Conservation (phyloP, 2,888 invertebrate genomes). For the Volucella inanis region DNA sequence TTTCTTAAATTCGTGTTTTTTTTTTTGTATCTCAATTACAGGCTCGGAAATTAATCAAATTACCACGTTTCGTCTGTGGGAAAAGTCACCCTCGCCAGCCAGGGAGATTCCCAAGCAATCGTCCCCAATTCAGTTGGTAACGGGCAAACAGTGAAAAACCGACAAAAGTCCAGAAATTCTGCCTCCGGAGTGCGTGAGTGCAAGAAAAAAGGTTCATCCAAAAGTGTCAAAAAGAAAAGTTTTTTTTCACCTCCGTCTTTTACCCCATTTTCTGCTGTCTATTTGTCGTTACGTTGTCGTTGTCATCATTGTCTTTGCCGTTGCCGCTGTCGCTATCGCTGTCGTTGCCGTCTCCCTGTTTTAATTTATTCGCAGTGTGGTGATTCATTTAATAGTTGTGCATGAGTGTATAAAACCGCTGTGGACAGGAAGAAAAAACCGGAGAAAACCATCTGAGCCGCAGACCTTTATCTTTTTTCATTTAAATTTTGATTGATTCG, state of each 20-base stretch:
- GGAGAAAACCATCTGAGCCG: conserved; percentile 8
- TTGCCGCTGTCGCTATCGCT: conserved; percentile 44
- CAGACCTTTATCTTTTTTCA: conserved; percentile 21
- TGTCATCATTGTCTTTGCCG: conserved; percentile 23
- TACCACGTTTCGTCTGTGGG: conserved; percentile 40
- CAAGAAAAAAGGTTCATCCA: conserved; percentile 47
- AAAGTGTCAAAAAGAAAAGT: conserved; percentile 66
- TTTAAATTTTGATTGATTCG: conserved; percentile 25
- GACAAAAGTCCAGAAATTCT: conserved; percentile 29
- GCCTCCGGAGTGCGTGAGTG: conserved; percentile 33
- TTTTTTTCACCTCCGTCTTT: conserved; percentile 32
- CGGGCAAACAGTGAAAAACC: conserved; percentile 19
- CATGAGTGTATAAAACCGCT: conserved; percentile 16
- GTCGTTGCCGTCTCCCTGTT: conserved; percentile 55
- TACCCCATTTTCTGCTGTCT: background rate
- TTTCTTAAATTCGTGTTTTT: conserved; percentile 12
- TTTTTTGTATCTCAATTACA: conserved; percentile 14
- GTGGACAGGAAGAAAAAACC: conserved; percentile 45
- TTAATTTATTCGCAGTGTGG: conserved; percentile 67
- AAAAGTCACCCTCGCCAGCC: conserved; percentile 23
- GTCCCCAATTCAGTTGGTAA: conserved; percentile 4
- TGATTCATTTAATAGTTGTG: conserved; percentile 66
- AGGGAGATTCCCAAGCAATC: background rate
- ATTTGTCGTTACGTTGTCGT: background rate
- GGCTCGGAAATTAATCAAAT: conserved; percentile 53